These are phyloP conservation scores for Bucorvus abyssinicus DNA, from an alignment of 2,797 vertebrate species.

Conservation along the genomic window DNA sequence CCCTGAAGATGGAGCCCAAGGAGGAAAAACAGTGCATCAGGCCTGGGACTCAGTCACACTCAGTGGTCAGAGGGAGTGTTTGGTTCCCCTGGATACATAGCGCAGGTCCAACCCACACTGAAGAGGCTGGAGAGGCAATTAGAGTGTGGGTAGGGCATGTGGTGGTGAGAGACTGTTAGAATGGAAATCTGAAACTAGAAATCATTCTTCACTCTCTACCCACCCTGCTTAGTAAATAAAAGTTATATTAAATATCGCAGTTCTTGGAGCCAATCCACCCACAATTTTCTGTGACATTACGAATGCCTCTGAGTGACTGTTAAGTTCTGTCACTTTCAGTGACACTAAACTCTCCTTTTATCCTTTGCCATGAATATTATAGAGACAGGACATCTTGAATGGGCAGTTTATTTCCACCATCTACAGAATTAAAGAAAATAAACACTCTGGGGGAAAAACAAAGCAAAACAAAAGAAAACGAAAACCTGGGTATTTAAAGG, in stretches of 20 bases:
- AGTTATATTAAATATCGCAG: neutral
- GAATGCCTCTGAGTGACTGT: neutral
- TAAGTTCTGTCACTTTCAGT: neutral
- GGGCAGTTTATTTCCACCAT: neutral
- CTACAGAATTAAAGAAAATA: neutral
- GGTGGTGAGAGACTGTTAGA: neutral
- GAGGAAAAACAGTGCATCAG: rapidly evolving
- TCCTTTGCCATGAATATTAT: neutral
- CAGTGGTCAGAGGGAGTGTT: neutral
- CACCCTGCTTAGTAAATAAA: neutral
- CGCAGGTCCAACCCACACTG: rapidly evolving
- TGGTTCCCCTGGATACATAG: neutral
- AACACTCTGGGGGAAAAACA: neutral
- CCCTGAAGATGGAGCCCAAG: neutral
- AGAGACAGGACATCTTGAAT: neutral
- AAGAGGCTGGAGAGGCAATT: neutral
- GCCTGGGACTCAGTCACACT: rapidly evolving
- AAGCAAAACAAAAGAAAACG: neutral
- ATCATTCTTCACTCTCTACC: neutral
- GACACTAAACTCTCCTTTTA: neutral
- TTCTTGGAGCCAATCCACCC: neutral
- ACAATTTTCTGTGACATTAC: neutral
- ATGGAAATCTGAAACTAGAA: neutral
- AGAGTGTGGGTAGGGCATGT: too few relatives aligned
- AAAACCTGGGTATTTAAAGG: neutral